These are phyloP conservation scores for Lochmaea crataegi DNA, from an alignment of 2,888 invertebrate genomes.

Conservation along the genomic window DNA sequence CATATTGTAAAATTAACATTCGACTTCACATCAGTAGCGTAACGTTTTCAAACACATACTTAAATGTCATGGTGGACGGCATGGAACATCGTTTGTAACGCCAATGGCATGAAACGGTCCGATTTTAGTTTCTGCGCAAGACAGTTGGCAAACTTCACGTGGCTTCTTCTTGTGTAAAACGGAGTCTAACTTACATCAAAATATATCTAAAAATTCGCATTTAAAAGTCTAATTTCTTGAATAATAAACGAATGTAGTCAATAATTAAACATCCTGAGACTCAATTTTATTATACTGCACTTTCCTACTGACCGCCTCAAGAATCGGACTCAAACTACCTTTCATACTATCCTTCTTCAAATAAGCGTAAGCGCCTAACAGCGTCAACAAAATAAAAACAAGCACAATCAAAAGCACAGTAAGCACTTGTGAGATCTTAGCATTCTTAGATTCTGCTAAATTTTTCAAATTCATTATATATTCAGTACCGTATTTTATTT, in stretches of 20 bases:
- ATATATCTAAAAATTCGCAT: background rate
- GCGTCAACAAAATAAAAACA: conserved; percentile 68
- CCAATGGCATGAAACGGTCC: too few species aligned
- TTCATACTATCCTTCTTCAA: conserved; percentile 72
- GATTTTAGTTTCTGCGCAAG: too few species aligned
- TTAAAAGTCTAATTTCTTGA: too few species aligned
- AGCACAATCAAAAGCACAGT: conserved; percentile 68
- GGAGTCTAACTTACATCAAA: too few species aligned
- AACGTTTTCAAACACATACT: too few species aligned
- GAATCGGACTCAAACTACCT: conserved; percentile 71
- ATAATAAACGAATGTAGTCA: too few species aligned
- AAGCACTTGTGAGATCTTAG: conserved; percentile 61
- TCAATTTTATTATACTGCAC: conserved; percentile 79
- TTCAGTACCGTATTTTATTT: conserved; percentile 56
- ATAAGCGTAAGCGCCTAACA: conserved; percentile 72
- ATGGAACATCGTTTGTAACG: too few species aligned
- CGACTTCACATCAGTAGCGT: too few species aligned
- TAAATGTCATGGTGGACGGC: too few species aligned
- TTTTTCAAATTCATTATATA: conserved; percentile 58
- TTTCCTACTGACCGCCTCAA: conserved; percentile 75
- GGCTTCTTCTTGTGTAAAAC: too few species aligned
- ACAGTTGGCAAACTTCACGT: too few species aligned
- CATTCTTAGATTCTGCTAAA: conserved; percentile 57
- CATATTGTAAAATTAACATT: too few species aligned
- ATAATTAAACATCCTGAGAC: conserved; percentile 59